These are phyloP conservation scores for Ailuropoda melanoleuca DNA, from an alignment of 2,113 vertebrate species.

Conservation along the genomic window DNA sequence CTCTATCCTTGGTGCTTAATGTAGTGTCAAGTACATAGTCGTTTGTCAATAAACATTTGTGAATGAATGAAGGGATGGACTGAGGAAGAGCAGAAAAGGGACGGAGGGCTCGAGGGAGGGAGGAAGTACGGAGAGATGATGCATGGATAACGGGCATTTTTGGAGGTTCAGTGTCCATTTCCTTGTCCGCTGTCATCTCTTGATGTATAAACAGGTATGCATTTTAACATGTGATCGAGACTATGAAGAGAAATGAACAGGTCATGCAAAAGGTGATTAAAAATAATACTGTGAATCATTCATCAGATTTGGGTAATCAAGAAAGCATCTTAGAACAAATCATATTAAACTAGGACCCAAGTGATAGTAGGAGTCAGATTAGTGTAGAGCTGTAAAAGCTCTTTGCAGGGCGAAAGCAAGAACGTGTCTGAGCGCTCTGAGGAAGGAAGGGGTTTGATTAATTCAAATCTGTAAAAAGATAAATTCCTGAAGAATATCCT, in stretches of 20 bases:
- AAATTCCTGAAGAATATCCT: neutral
- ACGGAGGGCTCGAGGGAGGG: neutral
- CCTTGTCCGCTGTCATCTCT: neutral
- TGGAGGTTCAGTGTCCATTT: neutral
- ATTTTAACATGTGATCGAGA: neutral
- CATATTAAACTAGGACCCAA: neutral
- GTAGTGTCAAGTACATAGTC: neutral
- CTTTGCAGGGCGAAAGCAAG: neutral
- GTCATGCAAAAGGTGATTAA: neutral
- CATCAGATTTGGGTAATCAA: neutral
- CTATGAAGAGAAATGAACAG: neutral
- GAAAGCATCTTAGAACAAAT: neutral
- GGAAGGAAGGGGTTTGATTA: neutral
- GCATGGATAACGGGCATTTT: too few species aligned
- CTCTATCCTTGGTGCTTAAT: neutral
- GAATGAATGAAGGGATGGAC: neutral
- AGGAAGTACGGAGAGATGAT: neutral
- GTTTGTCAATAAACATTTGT: neutral
- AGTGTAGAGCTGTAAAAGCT: neutral
- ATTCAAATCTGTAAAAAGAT: neutral
- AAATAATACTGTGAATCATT: neutral
- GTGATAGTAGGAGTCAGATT: neutral
- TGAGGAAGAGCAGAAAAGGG: too few species aligned
- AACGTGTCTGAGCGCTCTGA: neutral
- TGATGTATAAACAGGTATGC: neutral